These are phyloP conservation scores for Paracanthobrama guichenoti DNA, from an alignment of 2,113 vertebrate species.

Conservation along the genomic window DNA sequence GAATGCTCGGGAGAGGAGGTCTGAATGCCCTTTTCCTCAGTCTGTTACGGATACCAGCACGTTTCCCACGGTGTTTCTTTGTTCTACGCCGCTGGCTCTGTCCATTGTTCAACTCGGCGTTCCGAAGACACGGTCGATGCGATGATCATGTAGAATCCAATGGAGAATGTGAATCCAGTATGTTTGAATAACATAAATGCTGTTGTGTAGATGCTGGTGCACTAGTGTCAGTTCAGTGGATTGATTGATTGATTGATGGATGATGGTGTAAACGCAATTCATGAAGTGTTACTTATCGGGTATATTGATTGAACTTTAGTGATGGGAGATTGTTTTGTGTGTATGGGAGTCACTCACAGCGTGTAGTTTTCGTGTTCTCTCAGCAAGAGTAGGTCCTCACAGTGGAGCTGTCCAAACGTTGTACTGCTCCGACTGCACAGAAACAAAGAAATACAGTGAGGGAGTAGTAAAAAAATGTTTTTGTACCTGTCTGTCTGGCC, in stretches of 20 bases:
- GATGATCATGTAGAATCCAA: neutral
- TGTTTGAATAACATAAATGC: neutral
- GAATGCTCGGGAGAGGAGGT: too few relatives aligned
- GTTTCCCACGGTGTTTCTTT: too few relatives aligned
- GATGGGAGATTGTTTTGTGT: neutral
- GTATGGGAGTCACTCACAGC: conserved; percentile 79
- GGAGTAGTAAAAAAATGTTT: neutral
- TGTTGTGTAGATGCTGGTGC: too few relatives aligned
- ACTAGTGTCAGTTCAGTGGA: too few relatives aligned
- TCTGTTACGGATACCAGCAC: too few relatives aligned
- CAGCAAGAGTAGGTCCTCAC: conserved; percentile 99
- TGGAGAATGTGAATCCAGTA: too few relatives aligned
- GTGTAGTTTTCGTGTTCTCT: conserved; percentile 78
- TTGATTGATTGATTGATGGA: too few relatives aligned
- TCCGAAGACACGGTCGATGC: neutral
- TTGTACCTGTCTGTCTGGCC: neutral
- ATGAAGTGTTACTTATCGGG: neutral
- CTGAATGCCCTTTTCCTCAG: too few relatives aligned
- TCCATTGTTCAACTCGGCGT: too few relatives aligned
- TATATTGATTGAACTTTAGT: neutral
- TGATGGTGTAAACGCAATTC: too few relatives aligned
- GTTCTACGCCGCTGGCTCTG: too few relatives aligned
- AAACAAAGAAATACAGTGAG: conserved; percentile 3
- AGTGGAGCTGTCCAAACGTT: conserved; percentile 98
- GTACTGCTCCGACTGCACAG: conserved; percentile 88